A percentile compares a stretch with the other conserved stretches of the same genome.
Evolutionary conservation across 2,797 vertebrate genomes (phyloP).

Genomic region (Orestias chungarensis): DNA sequence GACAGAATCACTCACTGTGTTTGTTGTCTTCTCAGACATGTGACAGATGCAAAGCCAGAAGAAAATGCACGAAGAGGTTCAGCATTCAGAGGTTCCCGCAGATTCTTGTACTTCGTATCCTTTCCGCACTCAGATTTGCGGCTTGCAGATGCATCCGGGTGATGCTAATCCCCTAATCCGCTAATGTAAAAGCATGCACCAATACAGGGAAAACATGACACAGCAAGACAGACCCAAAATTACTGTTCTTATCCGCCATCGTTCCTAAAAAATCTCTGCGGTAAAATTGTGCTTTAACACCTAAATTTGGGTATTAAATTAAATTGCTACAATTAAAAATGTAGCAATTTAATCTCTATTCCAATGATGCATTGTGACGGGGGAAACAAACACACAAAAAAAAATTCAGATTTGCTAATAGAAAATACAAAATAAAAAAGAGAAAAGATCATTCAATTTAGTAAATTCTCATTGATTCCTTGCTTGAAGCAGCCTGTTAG

Average conservation of each 20-base stretch:
- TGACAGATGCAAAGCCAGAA: slow-evolving; percentile 89
- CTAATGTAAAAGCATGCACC: not conserved
- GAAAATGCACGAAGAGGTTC: slow-evolving; percentile 94
- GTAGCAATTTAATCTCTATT: too few species aligned
- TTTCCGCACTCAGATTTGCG: slow-evolving; percentile 52
- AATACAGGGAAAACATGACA: not conserved
- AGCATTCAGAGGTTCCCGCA: slow-evolving; percentile 97
- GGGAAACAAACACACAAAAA: not conserved
- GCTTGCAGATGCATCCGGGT: too few species aligned
- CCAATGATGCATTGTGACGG: not conserved
- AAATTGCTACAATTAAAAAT: too few species aligned
- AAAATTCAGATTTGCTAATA: not conserved
- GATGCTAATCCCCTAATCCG: not conserved
- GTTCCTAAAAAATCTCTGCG: too few species aligned
- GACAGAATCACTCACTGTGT: slow-evolving; percentile 7
- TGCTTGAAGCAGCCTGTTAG: too few species aligned
- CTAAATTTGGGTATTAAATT: too few species aligned
- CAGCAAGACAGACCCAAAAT: too few species aligned
- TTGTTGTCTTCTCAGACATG: slow-evolving; percentile 83
- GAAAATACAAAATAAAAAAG: not conserved
- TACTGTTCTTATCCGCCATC: not conserved
- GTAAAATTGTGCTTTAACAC: too few species aligned
- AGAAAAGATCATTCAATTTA: not conserved
- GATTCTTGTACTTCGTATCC: slow-evolving; percentile 97
- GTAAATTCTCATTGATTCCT: too few species aligned